phyloP scores from a whole-genome alignment of 2,113 vertebrate species.

The Sturnira hondurensis region DNA sequence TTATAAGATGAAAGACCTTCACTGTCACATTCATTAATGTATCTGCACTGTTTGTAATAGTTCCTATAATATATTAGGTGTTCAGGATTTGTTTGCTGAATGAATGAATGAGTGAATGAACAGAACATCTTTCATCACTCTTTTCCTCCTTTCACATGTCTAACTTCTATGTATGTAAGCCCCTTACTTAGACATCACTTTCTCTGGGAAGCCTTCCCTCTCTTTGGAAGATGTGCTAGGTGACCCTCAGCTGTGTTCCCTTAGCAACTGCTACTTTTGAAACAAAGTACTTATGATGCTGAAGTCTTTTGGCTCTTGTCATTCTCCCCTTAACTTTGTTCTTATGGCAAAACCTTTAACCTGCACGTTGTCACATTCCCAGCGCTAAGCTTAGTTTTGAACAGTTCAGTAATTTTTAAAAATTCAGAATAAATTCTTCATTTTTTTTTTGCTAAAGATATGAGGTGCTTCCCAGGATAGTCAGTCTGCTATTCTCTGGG shows the following conservation, averaged over 20 bases:
- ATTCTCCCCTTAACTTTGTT: neutral
- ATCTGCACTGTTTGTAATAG: neutral
- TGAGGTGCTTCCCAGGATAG: neutral
- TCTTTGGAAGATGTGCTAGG: neutral
- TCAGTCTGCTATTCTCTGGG: neutral
- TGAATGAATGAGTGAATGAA: neutral
- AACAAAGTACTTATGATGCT: neutral
- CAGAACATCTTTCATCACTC: neutral
- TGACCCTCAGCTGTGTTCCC: neutral
- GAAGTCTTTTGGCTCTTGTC: neutral
- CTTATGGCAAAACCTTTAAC: neutral
- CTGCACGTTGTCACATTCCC: neutral
- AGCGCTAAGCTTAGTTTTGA: neutral
- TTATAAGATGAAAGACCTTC: neutral
- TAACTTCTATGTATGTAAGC: neutral
- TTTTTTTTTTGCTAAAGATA: neutral
- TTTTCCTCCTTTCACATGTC: neutral
- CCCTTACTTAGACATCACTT: neutral
- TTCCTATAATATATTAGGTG: neutral
- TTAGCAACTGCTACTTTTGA: neutral
- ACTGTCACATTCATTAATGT: neutral
- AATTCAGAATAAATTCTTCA: neutral
- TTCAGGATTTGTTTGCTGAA: neutral
- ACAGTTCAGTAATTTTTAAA: neutral
- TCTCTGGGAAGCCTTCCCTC: neutral